Evolutionary conservation across 2,888 invertebrate genomes (phyloP), one percentile per base, ranked within the genome.

Genomic region (Lamellibrachia satsuma): DNA sequence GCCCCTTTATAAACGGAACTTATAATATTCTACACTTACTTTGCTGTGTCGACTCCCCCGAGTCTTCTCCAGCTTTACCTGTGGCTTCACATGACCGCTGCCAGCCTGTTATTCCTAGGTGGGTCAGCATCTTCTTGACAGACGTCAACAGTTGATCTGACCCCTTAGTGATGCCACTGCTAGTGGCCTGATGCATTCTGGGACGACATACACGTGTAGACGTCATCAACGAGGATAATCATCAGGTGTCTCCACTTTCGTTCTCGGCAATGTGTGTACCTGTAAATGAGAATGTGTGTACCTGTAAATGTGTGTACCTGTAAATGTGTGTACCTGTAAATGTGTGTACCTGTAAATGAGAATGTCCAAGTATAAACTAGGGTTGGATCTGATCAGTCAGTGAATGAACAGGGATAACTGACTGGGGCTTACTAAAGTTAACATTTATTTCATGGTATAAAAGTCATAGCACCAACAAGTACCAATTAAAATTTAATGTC

Each of bases 51-150:
- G 22, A 75, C 15, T 75, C n/a, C 6, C n/a, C 75, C 6, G 75
- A 75, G 75, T 22, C 60, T 60, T 4, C n/a, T 15, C n/a, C 75
- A 22, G 15, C 22, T 22, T n/a, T 75, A n/a, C 22, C 75, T n/a
- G 22, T 75, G 3, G 75, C 15, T 22, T 75, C 75, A 15, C n/a
- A 3, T 1, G 75, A 75, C 15, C 75, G 75, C 22, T 75, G 75
- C 75, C 75, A 75, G n/a, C 75, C 75, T 15, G 75, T 75, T 15
- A 75, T 75, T 75, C 75, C 75, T 15, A 75, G 75, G 6, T 75
- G 75, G 75, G 75, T 75, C 75, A 75, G 75, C 75, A 75, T 75
- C 75, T 75, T 75, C 75, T 75, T 75, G 22, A 75, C 22, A 75
- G 75, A 22, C 22, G 75, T 75, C 75, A 75, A n/a, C 75, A 75